These are phyloP conservation scores for Strigops habroptila DNA, from an alignment of 2,113 vertebrate species.

Conservation along the genomic window DNA sequence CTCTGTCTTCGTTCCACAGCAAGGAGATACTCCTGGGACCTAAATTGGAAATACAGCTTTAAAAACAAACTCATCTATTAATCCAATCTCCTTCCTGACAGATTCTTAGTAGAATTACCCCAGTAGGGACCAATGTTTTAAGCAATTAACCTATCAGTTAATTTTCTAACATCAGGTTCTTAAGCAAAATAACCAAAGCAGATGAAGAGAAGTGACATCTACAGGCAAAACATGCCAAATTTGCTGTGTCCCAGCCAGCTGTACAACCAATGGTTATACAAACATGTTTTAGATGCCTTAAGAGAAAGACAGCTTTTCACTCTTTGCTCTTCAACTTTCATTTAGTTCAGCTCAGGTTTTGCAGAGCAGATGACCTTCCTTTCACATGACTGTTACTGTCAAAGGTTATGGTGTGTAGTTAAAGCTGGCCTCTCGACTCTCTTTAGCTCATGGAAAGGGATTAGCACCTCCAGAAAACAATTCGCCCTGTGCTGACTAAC, in stretches of 20 bases:
- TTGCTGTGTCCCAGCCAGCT: slow-evolving; percentile 3
- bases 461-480: neutral
- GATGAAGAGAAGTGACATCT: slow-evolving; percentile 27
- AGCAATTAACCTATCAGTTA: slow-evolving; percentile 37
- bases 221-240: slow-evolving; percentile 23
- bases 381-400: neutral
- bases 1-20: neutral
- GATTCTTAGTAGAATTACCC: neutral
- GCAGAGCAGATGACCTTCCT: neutral
- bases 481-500: neutral
- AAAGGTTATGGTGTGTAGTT: neutral
- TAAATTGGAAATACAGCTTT: neutral
- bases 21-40: neutral
- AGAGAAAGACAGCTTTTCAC: neutral
- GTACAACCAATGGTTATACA: neutral
- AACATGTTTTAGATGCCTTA: neutral
- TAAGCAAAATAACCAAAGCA: slow-evolving; percentile 32
- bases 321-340: neutral
- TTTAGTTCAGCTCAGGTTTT: neutral
- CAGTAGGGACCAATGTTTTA: neutral
- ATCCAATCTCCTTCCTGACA: neutral
- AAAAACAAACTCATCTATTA: neutral
- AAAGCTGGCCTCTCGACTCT: neutral
- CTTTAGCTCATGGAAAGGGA: neutral
- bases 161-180: slow-evolving; percentile 1